Evolutionary conservation across 2,113 vertebrate species (phyloP), one percentile per base, ranked within the genome.

Genomic region (Cebidichthys violaceus): DNA sequence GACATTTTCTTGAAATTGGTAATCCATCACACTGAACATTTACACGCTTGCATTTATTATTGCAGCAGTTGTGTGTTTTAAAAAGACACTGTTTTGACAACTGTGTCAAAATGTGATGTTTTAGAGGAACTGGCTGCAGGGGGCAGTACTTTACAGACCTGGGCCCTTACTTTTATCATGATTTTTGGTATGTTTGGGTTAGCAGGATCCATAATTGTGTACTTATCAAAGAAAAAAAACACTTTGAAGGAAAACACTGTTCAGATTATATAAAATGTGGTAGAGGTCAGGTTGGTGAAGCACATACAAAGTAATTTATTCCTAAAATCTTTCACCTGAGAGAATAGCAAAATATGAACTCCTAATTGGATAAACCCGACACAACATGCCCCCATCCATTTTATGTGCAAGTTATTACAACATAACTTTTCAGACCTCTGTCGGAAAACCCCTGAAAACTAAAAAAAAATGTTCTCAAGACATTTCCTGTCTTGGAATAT

Each of bases 301-400:
- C 20, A 9, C 31, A 52, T 17, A 62, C 15, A 24, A 20, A n/a
- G 72, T 31, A 52, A 43, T 47, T 60, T 2, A 18, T 75, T 70
- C 24, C 43, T 70, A 8, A 35, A 62, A 72, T 47, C 61, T 39
- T 31, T 45, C n/a, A 39, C 39, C 45, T 17, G 41, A 50, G 39
- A 35, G 47, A 73, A 35, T 27, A 22, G 20, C 15, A 31, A 14
- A 55, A 59, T 43, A 37, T 79, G 33, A 45, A 70, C 39, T 72
- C 4, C 60, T 69, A 55, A 69, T 43, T 72, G 8, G 52, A 78
- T 59, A 27, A 69, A 64, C 47, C 29, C 70, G 64, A 82, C 64
- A 59, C 33, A 29, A 41, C 47, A 65, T 74, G 64, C 41, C 41
- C 70, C 41, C 10, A 20, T 79, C 59, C 33, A 43, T 78, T 70